Conservation (phyloP, 2,113 vertebrate species). For the Archocentrus centrarchus region DNA sequence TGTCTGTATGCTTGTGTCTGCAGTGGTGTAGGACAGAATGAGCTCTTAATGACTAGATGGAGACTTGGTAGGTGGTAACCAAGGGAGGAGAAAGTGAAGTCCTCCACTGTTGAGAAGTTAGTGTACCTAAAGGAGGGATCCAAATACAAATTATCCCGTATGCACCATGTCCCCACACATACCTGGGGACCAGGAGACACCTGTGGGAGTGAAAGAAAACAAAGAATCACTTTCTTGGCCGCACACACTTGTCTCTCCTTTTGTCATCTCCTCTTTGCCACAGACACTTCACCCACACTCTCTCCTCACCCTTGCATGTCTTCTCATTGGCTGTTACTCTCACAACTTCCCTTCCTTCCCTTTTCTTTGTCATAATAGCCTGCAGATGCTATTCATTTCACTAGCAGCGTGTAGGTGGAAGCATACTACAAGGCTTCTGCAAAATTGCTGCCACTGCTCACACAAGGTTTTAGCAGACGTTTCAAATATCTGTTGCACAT, state of each 20-base stretch:
- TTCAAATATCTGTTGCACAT: constrained; percentile 27
- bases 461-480: constrained; percentile 3
- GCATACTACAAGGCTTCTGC: constrained; percentile 29
- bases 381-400: constrained; percentile 57
- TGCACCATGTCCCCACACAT: neutral
- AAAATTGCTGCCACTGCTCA: constrained; percentile 16
- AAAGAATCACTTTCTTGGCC: no score
- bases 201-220: constrained; percentile 12
- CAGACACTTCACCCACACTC: constrained; percentile 26
- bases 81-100: neutral
- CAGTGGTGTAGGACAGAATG: neutral
- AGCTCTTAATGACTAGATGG: neutral
- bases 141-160: neutral
- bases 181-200: neutral
- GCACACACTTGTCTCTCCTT: neutral
- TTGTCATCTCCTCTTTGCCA: neutral
- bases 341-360: constrained; percentile 6
- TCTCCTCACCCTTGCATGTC: constrained; percentile 6
- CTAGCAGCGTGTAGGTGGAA: constrained; percentile 61
- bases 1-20: neutral
- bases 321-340: neutral
- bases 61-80: neutral
- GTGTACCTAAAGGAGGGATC: neutral
- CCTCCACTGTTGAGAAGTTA: constrained; percentile 14
- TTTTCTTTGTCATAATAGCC: constrained; percentile 44